Conservation (phyloP, 2,888 invertebrate species). For the Eurois occulta region DNA sequence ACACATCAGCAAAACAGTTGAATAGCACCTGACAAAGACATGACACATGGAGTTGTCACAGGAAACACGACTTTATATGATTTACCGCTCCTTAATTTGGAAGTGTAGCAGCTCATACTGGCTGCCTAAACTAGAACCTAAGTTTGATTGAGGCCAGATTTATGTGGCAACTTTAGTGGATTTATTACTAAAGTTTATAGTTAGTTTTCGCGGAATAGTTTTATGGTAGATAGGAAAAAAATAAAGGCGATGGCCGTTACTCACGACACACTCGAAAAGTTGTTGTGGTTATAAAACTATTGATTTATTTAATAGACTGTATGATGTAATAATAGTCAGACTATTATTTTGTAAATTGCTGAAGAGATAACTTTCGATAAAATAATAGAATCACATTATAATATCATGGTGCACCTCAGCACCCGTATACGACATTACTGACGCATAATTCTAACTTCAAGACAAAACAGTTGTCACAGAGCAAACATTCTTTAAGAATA, state of each 20-base stretch:
- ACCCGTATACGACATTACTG: background rate
- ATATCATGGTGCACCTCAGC: background rate
- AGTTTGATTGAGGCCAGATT: constrained; percentile 68
- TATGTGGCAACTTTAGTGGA: constrained; percentile 59
- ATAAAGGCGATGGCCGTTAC: constrained; percentile 41
- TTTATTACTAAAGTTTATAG: constrained; percentile 63
- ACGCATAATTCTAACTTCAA: background rate
- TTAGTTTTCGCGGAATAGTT: constrained; percentile 45
- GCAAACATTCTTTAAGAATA: background rate
- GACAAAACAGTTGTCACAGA: background rate
- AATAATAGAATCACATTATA: no score
- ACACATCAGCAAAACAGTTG: constrained; percentile 16
- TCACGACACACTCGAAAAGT: constrained; percentile 47
- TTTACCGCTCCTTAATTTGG: constrained; percentile 53
- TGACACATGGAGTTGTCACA: constrained; percentile 36
- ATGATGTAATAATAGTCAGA: no score
- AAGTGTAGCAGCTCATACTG: constrained; percentile 44
- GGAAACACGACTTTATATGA: constrained; percentile 58
- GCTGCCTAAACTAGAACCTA: constrained; percentile 51
- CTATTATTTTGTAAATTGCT: background rate
- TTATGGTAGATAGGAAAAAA: constrained; percentile 43
- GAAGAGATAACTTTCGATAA: background rate
- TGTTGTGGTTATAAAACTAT: constrained; percentile 40
- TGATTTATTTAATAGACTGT: constrained; percentile 57
- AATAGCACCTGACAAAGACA: constrained; percentile 40